phyloP scores from a whole-genome alignment of 2,888 invertebrate genomes.

The Calameuta filiformis region DNA sequence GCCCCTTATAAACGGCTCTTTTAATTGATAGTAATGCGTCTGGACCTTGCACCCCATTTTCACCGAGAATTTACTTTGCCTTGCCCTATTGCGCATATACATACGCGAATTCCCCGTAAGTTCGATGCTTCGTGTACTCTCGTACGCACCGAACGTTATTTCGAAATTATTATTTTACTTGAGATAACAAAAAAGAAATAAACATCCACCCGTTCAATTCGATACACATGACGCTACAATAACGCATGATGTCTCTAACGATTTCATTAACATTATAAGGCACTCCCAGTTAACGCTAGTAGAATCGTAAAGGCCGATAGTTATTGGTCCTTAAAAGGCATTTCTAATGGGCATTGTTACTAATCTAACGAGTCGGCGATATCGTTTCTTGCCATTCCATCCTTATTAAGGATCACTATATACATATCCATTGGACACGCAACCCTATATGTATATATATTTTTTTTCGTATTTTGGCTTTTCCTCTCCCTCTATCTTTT shows the following conservation, averaged over 20 bases:
- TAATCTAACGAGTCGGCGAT: background rate
- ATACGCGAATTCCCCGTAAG: background rate
- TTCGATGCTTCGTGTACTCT: background rate
- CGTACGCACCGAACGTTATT: background rate
- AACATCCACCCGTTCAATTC: background rate
- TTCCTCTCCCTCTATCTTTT: constrained; percentile 8
- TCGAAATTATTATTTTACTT: background rate
- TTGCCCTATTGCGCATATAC: background rate
- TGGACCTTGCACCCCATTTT: constrained; percentile 20
- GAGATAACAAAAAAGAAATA: background rate
- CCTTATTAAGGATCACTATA: background rate
- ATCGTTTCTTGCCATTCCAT: background rate
- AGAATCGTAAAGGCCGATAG: background rate
- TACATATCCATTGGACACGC: background rate
- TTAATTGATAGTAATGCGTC: constrained; percentile 54
- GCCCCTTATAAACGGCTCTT: constrained; percentile 19
- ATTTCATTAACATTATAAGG: background rate
- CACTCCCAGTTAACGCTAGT: background rate
- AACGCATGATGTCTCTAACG: background rate
- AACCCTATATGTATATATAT: background rate
- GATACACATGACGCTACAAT: background rate
- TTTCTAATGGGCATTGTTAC: background rate
- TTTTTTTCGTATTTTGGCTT: background rate
- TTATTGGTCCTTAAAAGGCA: background rate
- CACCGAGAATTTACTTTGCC: background rate